phyloP scores from a whole-genome alignment of 1,140 invertebrate species.

The Diabrotica undecimpunctata region DNA sequence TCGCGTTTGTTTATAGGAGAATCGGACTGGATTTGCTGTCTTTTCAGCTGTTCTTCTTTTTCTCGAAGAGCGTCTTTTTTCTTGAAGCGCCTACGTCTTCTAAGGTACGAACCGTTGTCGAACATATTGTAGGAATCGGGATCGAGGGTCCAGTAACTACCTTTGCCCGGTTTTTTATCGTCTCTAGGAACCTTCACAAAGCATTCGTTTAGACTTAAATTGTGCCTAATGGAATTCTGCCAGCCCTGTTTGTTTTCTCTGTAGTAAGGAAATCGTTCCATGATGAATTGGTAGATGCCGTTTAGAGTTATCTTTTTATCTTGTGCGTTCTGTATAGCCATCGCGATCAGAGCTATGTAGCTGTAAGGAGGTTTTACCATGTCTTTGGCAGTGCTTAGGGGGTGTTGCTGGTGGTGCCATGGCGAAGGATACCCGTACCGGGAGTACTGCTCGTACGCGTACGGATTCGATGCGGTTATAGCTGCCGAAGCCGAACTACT shows the following conservation, averaged over 20 bases:
- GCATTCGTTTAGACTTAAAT: constrained; percentile 96
- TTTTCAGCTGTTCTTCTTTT: constrained; percentile 80
- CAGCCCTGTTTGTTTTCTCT: constrained; percentile 95
- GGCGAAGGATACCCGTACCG: constrained; percentile 68
- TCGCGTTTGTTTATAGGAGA: constrained; percentile 47
- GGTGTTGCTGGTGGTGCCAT: constrained; percentile 64
- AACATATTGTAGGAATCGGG: constrained; percentile 98
- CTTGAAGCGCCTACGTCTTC: constrained; percentile 90
- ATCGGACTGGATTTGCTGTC: constrained; percentile 61
- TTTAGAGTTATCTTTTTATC: constrained; percentile 95
- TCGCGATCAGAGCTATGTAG: constrained; percentile 96
- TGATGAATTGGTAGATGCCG: constrained; percentile 98
- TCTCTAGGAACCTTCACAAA: constrained; percentile 92
- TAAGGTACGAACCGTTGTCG: constrained; percentile 92
- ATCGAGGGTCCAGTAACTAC: constrained; percentile 96
- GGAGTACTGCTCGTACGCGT: constrained; percentile 68
- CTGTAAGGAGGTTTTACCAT: constrained; percentile 97
- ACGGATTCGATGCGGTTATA: constrained; percentile 49
- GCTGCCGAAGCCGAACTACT: constrained; percentile 45
- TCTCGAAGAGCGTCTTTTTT: constrained; percentile 89
- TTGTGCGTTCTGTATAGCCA: constrained; percentile 93
- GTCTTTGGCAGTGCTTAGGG: constrained; percentile 67
- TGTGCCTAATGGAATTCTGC: constrained; percentile 96
- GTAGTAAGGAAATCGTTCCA: constrained; percentile 97
- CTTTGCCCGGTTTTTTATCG: constrained; percentile 94